phyloP scores from a whole-genome alignment of 2,888 invertebrate genomes.

The Megaustenia siamemsis region DNA sequence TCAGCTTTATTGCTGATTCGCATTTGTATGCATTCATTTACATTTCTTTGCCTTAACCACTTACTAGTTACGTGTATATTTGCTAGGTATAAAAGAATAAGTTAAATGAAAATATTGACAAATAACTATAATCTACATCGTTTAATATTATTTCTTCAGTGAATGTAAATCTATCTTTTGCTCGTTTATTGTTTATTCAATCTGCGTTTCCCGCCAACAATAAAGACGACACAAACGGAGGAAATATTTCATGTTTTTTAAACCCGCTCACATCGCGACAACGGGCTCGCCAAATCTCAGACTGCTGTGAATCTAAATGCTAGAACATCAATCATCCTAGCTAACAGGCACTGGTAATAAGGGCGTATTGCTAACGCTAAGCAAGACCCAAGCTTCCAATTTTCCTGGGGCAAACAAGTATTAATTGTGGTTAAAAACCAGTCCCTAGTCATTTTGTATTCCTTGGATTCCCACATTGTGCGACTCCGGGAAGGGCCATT shows the following conservation, averaged over 20 bases:
- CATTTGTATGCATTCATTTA: too few relatives aligned
- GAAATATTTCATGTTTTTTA: not conserved
- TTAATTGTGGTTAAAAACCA: slow-evolving; percentile 45
- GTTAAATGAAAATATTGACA: too few relatives aligned
- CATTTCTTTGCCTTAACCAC: too few relatives aligned
- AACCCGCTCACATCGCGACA: not conserved
- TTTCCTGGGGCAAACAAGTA: slow-evolving; percentile 44
- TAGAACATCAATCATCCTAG: slow-evolving; percentile 39
- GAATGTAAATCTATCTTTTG: too few relatives aligned
- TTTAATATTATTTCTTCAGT: too few relatives aligned
- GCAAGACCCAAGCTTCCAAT: slow-evolving; percentile 40
- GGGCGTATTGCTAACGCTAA: slow-evolving; percentile 50
- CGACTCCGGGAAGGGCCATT: slow-evolving; percentile 23
- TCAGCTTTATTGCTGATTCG: too few relatives aligned
- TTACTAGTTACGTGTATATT: too few relatives aligned
- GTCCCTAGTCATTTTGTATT: slow-evolving; percentile 45
- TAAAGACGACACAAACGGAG: not conserved
- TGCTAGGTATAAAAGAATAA: too few relatives aligned
- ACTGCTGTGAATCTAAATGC: slow-evolving; percentile 38
- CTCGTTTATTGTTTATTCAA: not conserved
- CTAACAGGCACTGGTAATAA: slow-evolving; percentile 39
- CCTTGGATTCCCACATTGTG: not conserved
- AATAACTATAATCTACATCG: too few relatives aligned
- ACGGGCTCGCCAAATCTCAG: slow-evolving; percentile 27
- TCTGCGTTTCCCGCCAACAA: not conserved